Base-by-base conservation (phyloP, 2,797 vertebrate genomes). In the Hoplostethus mediterraneus region DNA sequence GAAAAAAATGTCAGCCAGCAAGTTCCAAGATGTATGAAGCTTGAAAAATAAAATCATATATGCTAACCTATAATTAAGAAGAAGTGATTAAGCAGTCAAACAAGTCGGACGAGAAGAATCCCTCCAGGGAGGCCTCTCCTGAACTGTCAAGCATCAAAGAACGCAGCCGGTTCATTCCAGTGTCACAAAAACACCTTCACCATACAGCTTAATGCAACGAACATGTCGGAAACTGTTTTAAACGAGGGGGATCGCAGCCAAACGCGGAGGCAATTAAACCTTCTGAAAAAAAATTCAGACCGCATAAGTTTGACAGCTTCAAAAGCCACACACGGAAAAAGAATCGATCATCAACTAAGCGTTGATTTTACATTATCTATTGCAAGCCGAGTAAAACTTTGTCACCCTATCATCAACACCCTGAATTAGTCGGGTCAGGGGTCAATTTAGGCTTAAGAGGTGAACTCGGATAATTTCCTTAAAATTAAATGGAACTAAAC, bases 101-200 rank as follows among this genome's bases (percentile, higher is more conserved):
- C 97, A 91, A 90, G 97, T 97, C 94, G 91, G 93, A 95, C 95
- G 76, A 91, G 94, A 90, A 70, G 84, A 89, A 85, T 73, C 90
- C 93, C 89, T 93, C 93, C 90, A 79, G 91, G 95, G 95, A 94
- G 92, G 93, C 85, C 84, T 89, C 76, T 79, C 72, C 75, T 79
- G 80, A 83, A 83, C 85, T 84, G 82, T 90, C 89, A 92, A 90
- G 95, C 95, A 95, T 96, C 94, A 95, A 92, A 96, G 91, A 82
- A 90, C 86, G 87, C 85, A 92, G 94, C 94, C 93, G 91, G 94
- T 94, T 95, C 93, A 95, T 88, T 94, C 89, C 86, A 66, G 84
- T 91, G 90, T 94, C 95, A 92, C 87, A 88, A 91, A 88, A 84
- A 84, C 81, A 81, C 80, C 89, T 76, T 85, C 93, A 77, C 80